These are phyloP conservation scores for Lepidurus apus DNA, from an alignment of 1,140 invertebrate species.

Conservation along the genomic window DNA sequence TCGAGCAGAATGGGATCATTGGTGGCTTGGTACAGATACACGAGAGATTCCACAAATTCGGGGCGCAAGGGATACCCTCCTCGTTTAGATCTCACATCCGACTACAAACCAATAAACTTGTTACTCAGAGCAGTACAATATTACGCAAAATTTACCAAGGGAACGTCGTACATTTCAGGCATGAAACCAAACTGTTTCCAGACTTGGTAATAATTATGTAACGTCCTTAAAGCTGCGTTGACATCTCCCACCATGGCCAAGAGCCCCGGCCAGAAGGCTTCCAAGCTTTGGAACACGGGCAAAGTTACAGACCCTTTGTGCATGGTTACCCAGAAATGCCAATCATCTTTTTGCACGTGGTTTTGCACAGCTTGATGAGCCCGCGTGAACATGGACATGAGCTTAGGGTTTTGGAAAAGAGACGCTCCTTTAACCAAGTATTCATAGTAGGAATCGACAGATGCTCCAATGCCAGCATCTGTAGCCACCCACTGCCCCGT, in stretches of 20 bases:
- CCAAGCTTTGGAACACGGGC: slow-evolving; percentile 95
- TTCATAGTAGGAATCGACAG: slow-evolving; percentile 98
- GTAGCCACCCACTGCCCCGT: slow-evolving; percentile 94
- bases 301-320: slow-evolving; percentile 86
- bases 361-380: slow-evolving; percentile 72
- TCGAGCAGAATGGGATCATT: slow-evolving; percentile 80
- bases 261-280: slow-evolving; percentile 97
- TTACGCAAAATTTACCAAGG: background rate
- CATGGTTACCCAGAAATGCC: slow-evolving; percentile 58
- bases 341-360: slow-evolving; percentile 82
- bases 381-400: slow-evolving; percentile 87
- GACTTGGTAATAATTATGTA: slow-evolving; percentile 93
- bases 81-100: slow-evolving; percentile 71
- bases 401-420: slow-evolving; percentile 70
- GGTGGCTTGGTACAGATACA: slow-evolving; percentile 93
- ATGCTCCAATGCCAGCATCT: slow-evolving; percentile 86
- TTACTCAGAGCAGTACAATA: background rate
- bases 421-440: slow-evolving; percentile 95
- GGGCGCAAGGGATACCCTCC: slow-evolving; percentile 94
- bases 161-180: slow-evolving; percentile 96
- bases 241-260: slow-evolving; percentile 84
- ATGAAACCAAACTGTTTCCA: slow-evolving; percentile 95
- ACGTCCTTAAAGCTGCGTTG: slow-evolving; percentile 81
- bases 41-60: slow-evolving; percentile 91
- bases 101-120: slow-evolving; percentile 44